phyloP scores from a whole-genome alignment of 2,113 vertebrate species.

The Azemiops feae region DNA sequence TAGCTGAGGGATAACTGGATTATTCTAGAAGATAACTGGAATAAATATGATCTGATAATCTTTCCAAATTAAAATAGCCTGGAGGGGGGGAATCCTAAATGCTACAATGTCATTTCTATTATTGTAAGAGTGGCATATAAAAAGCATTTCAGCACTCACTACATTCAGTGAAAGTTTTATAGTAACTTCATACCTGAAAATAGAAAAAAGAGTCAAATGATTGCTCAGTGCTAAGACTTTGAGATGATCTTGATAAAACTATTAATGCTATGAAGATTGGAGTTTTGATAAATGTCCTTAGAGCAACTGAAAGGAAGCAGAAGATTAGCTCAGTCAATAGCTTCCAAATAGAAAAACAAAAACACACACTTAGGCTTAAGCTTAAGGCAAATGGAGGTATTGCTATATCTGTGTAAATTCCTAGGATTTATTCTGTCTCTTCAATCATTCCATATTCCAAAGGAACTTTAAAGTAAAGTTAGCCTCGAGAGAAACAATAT shows the following conservation, averaged over 20 bases:
- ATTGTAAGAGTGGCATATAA: neutral
- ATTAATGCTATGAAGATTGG: neutral
- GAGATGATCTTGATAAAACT: neutral
- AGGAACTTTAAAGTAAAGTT: neutral
- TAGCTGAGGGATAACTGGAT: neutral
- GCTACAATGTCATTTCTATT: neutral
- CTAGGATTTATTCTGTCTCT: neutral
- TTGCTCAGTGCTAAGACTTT: neutral
- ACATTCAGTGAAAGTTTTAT: neutral
- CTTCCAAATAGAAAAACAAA: neutral
- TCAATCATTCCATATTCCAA: neutral
- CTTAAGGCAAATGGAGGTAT: neutral
- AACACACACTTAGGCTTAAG: neutral
- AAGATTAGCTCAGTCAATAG: neutral
- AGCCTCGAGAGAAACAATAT: neutral
- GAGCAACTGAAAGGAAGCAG: neutral
- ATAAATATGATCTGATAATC: neutral
- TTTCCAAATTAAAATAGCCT: neutral
- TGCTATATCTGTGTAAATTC: neutral
- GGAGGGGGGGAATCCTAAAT: neutral
- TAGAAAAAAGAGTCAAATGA: neutral
- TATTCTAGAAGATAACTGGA: neutral
- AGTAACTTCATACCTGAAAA: neutral
- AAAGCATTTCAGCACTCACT: neutral
- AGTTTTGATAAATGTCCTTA: neutral